Conservation (phyloP, 2,113 vertebrate genomes). For the Pedetes capensis region DNA sequence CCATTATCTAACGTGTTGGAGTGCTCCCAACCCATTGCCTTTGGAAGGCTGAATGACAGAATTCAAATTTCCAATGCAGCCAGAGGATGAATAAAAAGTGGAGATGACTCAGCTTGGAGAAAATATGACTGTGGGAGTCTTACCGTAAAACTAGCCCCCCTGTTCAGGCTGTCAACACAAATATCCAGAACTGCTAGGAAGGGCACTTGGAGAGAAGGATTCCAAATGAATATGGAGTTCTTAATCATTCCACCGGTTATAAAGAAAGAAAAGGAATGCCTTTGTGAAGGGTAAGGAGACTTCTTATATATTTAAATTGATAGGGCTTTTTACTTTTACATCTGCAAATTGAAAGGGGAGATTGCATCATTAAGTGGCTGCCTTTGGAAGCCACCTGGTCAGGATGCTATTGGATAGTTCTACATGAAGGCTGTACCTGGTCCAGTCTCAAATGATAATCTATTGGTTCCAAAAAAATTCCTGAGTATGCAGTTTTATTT, state of each 20-base stretch:
- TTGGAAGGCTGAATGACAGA: slow-evolving; percentile 38
- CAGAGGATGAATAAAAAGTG: background rate
- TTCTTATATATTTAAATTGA: background rate
- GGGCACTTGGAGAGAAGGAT: background rate
- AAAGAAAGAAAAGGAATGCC: background rate
- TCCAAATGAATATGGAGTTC: background rate
- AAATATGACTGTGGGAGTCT: background rate
- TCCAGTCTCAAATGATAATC: background rate
- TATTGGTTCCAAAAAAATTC: background rate
- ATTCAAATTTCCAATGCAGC: slow-evolving; percentile 45
- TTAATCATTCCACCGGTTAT: background rate
- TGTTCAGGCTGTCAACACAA: background rate
- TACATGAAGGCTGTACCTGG: background rate
- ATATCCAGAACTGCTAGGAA: background rate
- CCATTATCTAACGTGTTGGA: background rate
- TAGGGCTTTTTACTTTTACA: background rate
- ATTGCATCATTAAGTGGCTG: background rate
- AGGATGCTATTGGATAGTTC: background rate
- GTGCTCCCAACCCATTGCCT: background rate
- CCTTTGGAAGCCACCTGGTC: background rate
- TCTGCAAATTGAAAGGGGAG: background rate
- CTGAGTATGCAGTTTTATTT: background rate
- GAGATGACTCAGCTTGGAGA: background rate
- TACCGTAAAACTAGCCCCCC: background rate
- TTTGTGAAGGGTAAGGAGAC: background rate